Evolutionary conservation across 2,888 invertebrate species (phyloP).

Genomic region (Luperina testacea): DNA sequence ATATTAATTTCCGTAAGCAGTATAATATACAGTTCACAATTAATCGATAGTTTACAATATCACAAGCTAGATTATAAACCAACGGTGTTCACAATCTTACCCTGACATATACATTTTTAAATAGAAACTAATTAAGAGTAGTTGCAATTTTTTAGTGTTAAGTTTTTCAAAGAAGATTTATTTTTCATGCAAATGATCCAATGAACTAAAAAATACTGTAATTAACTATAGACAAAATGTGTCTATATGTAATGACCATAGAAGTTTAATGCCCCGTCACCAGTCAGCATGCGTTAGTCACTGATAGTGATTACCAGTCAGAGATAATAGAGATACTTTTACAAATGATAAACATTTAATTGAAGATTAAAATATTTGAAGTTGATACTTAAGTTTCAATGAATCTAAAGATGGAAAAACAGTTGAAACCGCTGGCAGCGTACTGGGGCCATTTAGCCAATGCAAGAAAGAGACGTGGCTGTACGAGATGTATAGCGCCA

Average conservation of each 20-base stretch:
- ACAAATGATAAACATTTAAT: slow-evolving; percentile 7
- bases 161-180: too few species aligned
- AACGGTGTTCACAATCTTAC: too few species aligned
- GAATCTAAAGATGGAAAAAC: slow-evolving; percentile 12
- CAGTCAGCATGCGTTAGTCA: slow-evolving; percentile 67
- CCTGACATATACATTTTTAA: too few species aligned
- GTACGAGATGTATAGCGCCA: neutral
- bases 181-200: neutral
- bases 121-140: too few species aligned
- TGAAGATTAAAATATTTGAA: slow-evolving; percentile 9
- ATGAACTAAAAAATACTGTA: neutral
- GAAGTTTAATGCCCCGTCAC: slow-evolving; percentile 60
- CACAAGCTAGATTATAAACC: too few species aligned
- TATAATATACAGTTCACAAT: too few species aligned
- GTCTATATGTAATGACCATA: slow-evolving; percentile 54
- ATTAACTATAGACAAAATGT: neutral
- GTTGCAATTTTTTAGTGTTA: neutral
- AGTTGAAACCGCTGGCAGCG: neutral
- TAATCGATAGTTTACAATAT: too few species aligned
- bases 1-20: too few species aligned
- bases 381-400: slow-evolving; percentile 28
- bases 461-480: slow-evolving; percentile 1
- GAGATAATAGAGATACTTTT: slow-evolving; percentile 29
- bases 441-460: neutral
- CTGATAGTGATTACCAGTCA: slow-evolving; percentile 47